phyloP scores from a whole-genome alignment of 2,888 invertebrate species.

The Diaprepes abbreviatus region DNA sequence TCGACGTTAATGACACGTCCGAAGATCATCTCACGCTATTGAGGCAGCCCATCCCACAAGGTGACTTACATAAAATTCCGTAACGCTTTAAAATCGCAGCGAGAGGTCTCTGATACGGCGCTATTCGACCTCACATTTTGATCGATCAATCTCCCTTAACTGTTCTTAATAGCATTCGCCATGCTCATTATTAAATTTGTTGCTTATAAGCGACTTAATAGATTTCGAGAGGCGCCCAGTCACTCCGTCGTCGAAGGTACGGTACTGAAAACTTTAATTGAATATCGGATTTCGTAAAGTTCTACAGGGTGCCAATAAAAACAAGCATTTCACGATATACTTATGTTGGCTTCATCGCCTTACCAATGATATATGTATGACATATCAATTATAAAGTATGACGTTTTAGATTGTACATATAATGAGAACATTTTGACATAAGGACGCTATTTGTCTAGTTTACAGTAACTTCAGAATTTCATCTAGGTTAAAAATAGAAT shows the following conservation, averaged over 20 bases:
- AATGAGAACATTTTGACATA: too few relatives aligned
- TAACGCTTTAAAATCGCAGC: constrained; percentile 26
- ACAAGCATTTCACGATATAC: too few relatives aligned
- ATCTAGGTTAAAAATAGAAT: too few relatives aligned
- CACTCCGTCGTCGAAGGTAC: constrained; percentile 37
- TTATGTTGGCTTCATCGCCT: too few relatives aligned
- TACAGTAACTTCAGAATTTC: too few relatives aligned
- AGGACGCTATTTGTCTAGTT: too few relatives aligned
- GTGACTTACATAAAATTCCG: constrained; percentile 30
- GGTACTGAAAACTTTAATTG: constrained; percentile 48
- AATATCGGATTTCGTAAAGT: constrained; percentile 45
- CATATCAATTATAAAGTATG: too few relatives aligned
- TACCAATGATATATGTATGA: too few relatives aligned
- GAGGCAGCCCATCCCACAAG: constrained; percentile 5
- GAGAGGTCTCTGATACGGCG: constrained; percentile 33
- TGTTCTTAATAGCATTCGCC: constrained; percentile 50
- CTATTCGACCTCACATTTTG: constrained; percentile 45
- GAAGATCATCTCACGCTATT: constrained; percentile 10
- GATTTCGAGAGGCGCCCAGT: constrained; percentile 50
- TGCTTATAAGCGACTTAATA: constrained; percentile 51
- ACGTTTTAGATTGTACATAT: too few relatives aligned
- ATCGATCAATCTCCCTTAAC: constrained; percentile 50
- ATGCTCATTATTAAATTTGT: constrained; percentile 52
- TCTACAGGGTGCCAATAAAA: constrained; percentile 43
- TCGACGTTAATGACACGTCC: too few relatives aligned